phyloP scores from a whole-genome alignment of 2,113 vertebrate species.

The Hystrix cristata region DNA sequence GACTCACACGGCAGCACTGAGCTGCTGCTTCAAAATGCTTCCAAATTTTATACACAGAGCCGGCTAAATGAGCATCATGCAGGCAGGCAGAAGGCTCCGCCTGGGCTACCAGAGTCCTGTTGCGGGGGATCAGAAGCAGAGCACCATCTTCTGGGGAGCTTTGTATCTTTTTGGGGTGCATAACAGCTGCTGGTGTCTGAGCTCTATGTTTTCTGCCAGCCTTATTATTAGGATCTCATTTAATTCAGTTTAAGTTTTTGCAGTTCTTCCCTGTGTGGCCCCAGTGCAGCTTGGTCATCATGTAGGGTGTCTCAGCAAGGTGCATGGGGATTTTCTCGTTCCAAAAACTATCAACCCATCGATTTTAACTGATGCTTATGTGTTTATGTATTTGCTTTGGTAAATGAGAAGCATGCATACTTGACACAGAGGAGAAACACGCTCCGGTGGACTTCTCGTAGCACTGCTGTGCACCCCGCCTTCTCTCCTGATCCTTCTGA shows the following conservation, averaged over 20 bases:
- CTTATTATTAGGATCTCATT: neutral
- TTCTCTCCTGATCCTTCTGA: neutral
- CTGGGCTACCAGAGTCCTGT: neutral
- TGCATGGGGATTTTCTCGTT: neutral
- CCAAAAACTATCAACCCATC: neutral
- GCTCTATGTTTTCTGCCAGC: neutral
- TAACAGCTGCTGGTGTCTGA: neutral
- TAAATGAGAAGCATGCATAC: neutral
- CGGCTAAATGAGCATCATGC: neutral
- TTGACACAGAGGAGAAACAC: neutral
- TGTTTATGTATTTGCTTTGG: constrained; percentile 17
- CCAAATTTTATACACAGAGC: neutral
- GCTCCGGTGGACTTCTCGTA: neutral
- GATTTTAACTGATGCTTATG: neutral
- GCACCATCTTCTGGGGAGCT: neutral
- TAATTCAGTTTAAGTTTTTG: neutral
- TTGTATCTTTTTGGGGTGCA: neutral
- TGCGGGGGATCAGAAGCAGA: neutral
- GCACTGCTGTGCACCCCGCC: accelerated
- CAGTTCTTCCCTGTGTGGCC: neutral
- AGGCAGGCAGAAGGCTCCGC: neutral
- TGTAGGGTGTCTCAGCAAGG: neutral
- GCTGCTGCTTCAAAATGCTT: neutral
- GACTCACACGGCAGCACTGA: neutral
- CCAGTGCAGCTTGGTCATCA: neutral